Evolutionary conservation across 2,113 vertebrate species (phyloP).

Genomic region (Cairina moschata): DNA sequence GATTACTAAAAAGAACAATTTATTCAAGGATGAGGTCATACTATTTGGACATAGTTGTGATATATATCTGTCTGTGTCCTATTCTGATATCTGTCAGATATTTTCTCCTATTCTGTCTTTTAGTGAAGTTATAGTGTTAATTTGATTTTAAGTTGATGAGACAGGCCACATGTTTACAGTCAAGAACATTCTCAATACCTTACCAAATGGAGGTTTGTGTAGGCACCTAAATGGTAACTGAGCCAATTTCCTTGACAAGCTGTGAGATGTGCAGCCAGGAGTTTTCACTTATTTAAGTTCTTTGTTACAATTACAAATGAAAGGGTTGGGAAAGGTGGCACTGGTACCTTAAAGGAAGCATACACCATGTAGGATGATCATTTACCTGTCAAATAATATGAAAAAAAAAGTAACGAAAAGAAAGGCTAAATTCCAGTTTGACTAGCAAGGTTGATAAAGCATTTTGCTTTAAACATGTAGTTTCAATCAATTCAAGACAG

Average conservation of each 20-base stretch:
- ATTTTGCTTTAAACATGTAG: neutral
- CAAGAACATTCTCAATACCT: neutral
- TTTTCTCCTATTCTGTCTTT: neutral
- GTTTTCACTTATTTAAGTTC: neutral
- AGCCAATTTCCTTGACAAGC: conserved; percentile 18
- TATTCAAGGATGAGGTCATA: neutral
- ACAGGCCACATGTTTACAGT: neutral
- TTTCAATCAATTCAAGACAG: neutral
- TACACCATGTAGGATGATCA: neutral
- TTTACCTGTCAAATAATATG: neutral
- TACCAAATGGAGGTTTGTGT: neutral
- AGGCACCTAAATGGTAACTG: neutral
- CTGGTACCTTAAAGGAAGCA: neutral
- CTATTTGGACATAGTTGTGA: neutral
- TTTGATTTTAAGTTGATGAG: neutral
- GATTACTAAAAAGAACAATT: neutral
- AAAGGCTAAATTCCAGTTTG: neutral
- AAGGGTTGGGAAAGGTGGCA: neutral
- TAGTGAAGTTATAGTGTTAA: neutral
- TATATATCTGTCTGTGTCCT: neutral
- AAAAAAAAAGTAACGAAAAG: neutral
- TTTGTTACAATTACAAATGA: neutral
- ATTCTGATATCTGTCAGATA: neutral
- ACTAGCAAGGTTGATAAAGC: neutral
- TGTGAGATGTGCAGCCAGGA: neutral